Evolutionary conservation across 2,113 vertebrate genomes (phyloP).

Genomic region (Passerina amoena): DNA sequence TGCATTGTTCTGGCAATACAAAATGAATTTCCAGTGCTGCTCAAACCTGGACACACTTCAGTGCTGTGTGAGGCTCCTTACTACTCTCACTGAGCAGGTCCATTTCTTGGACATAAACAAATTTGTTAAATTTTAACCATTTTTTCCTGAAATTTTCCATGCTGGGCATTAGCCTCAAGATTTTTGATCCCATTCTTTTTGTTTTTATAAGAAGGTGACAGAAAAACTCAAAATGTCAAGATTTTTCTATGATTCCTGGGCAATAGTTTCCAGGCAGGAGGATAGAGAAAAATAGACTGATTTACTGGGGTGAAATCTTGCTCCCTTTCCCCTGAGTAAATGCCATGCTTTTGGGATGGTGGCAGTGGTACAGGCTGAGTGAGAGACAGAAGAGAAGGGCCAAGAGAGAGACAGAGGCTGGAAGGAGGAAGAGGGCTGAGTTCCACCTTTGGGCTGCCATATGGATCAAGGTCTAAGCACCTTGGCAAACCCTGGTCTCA

Average conservation of each 20-base stretch:
- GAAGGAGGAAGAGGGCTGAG: neutral
- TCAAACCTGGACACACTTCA: neutral
- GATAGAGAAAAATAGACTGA: neutral
- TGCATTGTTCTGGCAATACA: neutral
- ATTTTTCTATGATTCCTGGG: neutral
- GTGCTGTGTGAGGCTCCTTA: neutral
- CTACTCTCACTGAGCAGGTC: neutral
- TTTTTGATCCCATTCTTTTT: neutral
- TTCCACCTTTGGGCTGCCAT: neutral
- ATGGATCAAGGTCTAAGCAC: neutral
- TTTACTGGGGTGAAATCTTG: neutral
- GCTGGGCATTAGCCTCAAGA: neutral
- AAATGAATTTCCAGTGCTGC: neutral
- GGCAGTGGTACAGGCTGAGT: neutral
- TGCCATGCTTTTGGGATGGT: neutral
- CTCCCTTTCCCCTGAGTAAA: neutral
- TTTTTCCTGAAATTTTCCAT: neutral
- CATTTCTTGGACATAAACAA: neutral
- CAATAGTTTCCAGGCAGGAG: neutral
- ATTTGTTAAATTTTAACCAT: neutral
- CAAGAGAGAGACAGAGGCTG: neutral
- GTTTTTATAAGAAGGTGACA: neutral
- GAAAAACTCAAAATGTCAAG: neutral
- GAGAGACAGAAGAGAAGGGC: neutral
- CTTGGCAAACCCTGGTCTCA: fast-evolving